Evolutionary conservation across 2,888 invertebrate species (phyloP), one percentile per base, ranked within the genome.

Genomic region (Thera obeliscata): DNA sequence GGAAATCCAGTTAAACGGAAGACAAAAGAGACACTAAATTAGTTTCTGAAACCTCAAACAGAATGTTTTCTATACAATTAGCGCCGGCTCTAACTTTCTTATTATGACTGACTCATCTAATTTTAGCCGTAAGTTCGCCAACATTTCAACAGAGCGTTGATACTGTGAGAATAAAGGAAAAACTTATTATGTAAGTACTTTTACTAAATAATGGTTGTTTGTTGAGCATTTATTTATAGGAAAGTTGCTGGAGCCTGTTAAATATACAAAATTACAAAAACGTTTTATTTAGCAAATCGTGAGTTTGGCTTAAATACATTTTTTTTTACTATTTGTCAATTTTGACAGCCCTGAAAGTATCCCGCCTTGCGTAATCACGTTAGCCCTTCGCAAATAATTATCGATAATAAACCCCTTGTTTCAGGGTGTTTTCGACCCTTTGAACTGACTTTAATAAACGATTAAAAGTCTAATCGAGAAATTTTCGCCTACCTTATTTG

Each of bases 361-460:
- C 72, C 70, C 71, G 68, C 69, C 75, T 70, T 71, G 75, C 73
- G 77, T 82, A 81, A 83, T 78, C 78, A 78, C 76, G 75, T 81
- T 79, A 78, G 75, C 74, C 71, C 75, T 72, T 76, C 76, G 74
- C 73, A 78, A 81, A 78, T 84, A 81, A 85, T 85, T 85, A 83
- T 79, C 81, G 81, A 81, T 81, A 83, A 82, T 82, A 81, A 81
- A 81, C 80, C 81, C 80, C 74, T 78, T 65, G 66, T 66, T 69
- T 66, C 67, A 62, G 72, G 71, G 68, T 70, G 71, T 74, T 74
- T 70, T 62, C 66, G 69, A 64, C 68, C 76, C 78, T 83, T 84
- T 81, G 81, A 84, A 84, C 77, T 77, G 71, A 74, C 76, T 80
- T 76, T 80, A 83, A 81, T 82, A 78, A 80, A 76, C 81, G 79